phyloP scores from a whole-genome alignment of 2,888 invertebrate genomes.

The Helleia helle region DNA sequence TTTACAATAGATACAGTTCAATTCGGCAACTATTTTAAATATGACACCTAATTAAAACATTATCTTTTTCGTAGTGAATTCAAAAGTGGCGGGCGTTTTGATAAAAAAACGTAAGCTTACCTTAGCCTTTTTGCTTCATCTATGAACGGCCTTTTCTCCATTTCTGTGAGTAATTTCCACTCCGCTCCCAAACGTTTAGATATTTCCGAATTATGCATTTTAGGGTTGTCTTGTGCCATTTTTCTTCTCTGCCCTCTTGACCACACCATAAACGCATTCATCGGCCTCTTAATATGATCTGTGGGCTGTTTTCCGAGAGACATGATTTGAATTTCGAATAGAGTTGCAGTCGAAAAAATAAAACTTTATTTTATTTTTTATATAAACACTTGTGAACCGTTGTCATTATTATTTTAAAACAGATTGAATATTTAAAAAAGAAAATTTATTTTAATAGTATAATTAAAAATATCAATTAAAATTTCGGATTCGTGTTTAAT shows the following conservation, averaged over 20 bases:
- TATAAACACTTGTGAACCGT: conserved; percentile 2
- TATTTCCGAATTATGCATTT: conserved; percentile 95
- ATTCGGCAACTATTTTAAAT: too few species aligned
- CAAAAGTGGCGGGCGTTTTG: too few species aligned
- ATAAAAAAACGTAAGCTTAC: too few species aligned
- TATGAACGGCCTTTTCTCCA: conserved; percentile 91
- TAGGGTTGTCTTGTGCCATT: conserved; percentile 95
- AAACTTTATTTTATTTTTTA: conserved; percentile 4
- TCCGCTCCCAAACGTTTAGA: conserved; percentile 90
- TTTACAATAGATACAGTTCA: too few species aligned
- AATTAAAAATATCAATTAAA: conserved; percentile 9
- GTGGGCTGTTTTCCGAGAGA: conserved; percentile 60
- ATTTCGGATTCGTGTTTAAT: conserved; percentile 17
- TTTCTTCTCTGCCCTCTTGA: conserved; percentile 89
- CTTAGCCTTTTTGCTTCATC: conserved; percentile 92
- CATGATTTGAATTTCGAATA: conserved; percentile 30
- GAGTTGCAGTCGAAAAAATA: conserved; percentile 8
- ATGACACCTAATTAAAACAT: too few species aligned
- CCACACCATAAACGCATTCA: conserved; percentile 98
- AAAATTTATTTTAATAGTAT: neutral
- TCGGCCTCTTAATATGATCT: conserved; percentile 93
- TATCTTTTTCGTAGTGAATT: too few species aligned
- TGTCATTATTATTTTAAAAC: conserved; percentile 4
- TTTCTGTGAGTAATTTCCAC: conserved; percentile 90
- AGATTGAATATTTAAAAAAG: neutral